Base-by-base conservation (phyloP, 2,888 invertebrate genomes). In the Automeris io region DNA sequence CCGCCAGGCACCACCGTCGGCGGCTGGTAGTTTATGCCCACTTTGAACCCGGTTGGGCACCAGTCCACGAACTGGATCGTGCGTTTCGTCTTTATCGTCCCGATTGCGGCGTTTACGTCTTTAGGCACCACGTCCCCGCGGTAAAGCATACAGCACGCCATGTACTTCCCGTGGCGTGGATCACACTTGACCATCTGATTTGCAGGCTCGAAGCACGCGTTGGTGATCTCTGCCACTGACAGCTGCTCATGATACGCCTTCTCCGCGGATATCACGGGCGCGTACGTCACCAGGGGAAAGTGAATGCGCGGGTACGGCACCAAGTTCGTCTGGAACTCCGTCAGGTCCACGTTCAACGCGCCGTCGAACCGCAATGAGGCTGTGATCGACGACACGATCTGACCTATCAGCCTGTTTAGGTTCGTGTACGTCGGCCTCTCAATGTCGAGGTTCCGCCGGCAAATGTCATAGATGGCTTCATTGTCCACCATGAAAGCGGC, bases 171-270 rank as follows among this genome's bases (percentile, higher is more conserved):
- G 69, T 94, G 94, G 45, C 95, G 89, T 1, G 96, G 96, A 63
- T 96, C 96, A 62, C 97, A 97, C 74, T 95, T 95, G 21, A 95
- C 95, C 95, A 97, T 96, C 88, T 97, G 97, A 79, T 96, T 96
- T 45, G 95, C 95, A 1, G 97, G 96, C 76, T 97, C 97, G 74
- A 98, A 98, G 76, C 97, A 97, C 25, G 96, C 94, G 63, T 96
- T 95, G 45, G 97, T 98, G 57, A 97, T 97, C 76, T 97, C 96
- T 7, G 94, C 92, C 24, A 95, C 96, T 1, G 95, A 93, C 46
- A 96, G 86, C 72, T 96, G 95, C 77, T 97, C 96, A 70, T 97
- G 96, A 82, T 96, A 95, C 8, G 96, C 96, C 75, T 96, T 96
- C 74, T 96, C 96, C 9, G 96, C 95, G 0, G 95, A 95, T 65